Evolutionary conservation across 37 sponge, comb jelly and placozoan species (phyloP).

Genomic region (Spongilla lacustris): DNA sequence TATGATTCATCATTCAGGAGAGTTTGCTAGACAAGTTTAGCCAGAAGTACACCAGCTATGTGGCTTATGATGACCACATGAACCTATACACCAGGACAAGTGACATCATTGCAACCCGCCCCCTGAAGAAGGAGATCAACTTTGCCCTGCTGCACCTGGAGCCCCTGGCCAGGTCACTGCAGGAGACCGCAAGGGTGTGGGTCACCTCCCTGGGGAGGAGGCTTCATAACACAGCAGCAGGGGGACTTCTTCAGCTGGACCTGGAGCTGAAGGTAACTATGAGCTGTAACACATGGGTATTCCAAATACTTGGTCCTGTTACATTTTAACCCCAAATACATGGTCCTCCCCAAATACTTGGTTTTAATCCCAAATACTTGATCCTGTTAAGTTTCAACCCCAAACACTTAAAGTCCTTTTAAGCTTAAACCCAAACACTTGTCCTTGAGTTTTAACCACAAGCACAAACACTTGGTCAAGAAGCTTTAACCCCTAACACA

Average conservation of each 20-base stretch:
- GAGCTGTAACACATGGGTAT: not conserved
- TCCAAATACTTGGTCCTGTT: too few relatives aligned
- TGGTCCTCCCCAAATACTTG: too few relatives aligned
- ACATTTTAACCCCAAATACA: too few relatives aligned
- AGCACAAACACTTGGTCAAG: too few relatives aligned
- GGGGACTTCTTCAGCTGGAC: constrained; percentile 63
- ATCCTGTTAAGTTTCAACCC: too few relatives aligned
- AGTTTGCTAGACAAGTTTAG: constrained; percentile 91
- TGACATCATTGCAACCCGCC: constrained; percentile 68
- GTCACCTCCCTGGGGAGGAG: constrained; percentile 89
- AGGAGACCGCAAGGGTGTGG: constrained; percentile 89
- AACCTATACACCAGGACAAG: constrained; percentile 73
- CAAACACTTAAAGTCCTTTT: too few relatives aligned
- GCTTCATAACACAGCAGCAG: constrained; percentile 80
- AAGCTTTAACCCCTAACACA: too few relatives aligned
- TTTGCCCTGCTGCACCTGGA: constrained; percentile 85
- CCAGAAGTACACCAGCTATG: constrained; percentile 73
- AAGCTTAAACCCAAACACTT: too few relatives aligned
- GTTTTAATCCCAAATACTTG: too few relatives aligned
- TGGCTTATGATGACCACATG: constrained; percentile 89
- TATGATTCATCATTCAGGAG: constrained; percentile 46
- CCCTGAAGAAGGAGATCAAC: constrained; percentile 56
- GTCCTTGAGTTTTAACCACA: too few relatives aligned
- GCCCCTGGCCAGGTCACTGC: constrained; percentile 81
- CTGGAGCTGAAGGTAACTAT: constrained; percentile 63